Conservation (phyloP, 35 echinoderm and acorn worm species). For the Stichopus chloronotus region DNA sequence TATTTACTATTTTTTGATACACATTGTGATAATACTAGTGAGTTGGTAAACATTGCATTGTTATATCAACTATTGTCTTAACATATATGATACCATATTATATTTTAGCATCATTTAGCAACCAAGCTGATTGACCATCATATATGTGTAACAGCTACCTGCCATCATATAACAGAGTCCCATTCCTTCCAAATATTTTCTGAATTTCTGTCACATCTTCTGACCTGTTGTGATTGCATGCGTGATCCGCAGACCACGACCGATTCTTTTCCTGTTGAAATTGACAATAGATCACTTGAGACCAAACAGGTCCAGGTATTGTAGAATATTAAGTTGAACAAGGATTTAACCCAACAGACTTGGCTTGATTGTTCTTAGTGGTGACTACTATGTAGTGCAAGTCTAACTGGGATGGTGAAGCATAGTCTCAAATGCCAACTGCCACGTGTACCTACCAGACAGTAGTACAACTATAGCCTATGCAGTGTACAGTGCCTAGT, state of each 20-base stretch:
- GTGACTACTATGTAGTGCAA: not conserved
- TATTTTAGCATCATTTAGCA: too few relatives aligned
- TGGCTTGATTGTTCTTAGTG: not conserved
- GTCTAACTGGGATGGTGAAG: not conserved
- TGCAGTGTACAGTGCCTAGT: too few relatives aligned
- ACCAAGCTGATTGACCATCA: too few relatives aligned
- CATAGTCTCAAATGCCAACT: not conserved
- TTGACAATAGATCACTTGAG: not conserved
- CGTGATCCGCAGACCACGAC: not conserved
- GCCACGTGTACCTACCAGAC: not conserved
- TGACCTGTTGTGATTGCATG: conserved; percentile 44
- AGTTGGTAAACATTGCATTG: too few relatives aligned
- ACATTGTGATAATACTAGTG: too few relatives aligned
- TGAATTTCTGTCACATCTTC: not conserved
- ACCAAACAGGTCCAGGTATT: not conserved
- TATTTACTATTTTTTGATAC: too few relatives aligned
- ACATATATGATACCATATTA: too few relatives aligned
- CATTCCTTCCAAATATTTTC: conserved; percentile 26
- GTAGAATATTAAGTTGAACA: not conserved
- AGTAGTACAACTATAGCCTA: too few relatives aligned
- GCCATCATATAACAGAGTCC: conserved; percentile 49
- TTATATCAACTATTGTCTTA: too few relatives aligned
- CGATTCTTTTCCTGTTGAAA: conserved; percentile 42
- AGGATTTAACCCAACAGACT: not conserved
- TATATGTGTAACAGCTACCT: not conserved